These are phyloP conservation scores for Drosophila fulvimacula DNA, from an alignment of 2,888 invertebrate species.

Conservation along the genomic window DNA sequence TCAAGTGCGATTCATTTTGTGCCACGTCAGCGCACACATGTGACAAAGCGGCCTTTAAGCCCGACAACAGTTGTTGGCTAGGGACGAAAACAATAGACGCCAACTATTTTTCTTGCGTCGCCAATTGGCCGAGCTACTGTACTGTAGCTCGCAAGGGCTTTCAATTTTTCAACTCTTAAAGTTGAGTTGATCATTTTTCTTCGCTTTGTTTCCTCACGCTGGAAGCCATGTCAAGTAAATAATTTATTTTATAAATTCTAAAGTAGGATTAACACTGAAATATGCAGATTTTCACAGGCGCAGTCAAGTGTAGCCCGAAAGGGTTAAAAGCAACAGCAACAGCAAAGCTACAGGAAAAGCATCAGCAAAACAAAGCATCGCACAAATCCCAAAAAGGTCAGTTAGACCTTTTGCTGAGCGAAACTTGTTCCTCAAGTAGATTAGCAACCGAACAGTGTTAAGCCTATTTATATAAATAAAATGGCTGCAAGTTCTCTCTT, in stretches of 20 bases:
- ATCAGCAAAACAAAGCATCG: constrained; percentile 47
- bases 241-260: constrained; percentile 79
- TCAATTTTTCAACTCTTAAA: constrained; percentile 64
- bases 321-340: constrained; percentile 40
- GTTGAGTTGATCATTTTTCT: constrained; percentile 57
- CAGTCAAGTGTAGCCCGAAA: constrained; percentile 60
- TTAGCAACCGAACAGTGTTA: constrained; percentile 70
- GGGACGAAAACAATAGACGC: constrained; percentile 51
- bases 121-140: constrained; percentile 33
- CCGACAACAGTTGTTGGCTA: constrained; percentile 21
- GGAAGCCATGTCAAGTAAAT: constrained; percentile 65
- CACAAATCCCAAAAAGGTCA: constrained; percentile 62
- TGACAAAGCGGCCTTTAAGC: constrained; percentile 46
- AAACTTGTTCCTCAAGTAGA: constrained; percentile 70
- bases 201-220: constrained; percentile 24
- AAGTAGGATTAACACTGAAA: constrained; percentile 79
- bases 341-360: constrained; percentile 25
- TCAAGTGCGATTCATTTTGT: constrained; percentile 78
- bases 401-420: constrained; percentile 30
- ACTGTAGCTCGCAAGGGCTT: constrained; percentile 15
- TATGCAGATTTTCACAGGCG: constrained; percentile 70
- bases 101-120: constrained; percentile 49
- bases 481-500: constrained; percentile 36
- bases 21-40: constrained; percentile 69
- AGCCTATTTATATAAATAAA: constrained; percentile 73